These are phyloP conservation scores for Apamea monoglypha DNA, from an alignment of 2,888 invertebrate species.

Conservation along the genomic window DNA sequence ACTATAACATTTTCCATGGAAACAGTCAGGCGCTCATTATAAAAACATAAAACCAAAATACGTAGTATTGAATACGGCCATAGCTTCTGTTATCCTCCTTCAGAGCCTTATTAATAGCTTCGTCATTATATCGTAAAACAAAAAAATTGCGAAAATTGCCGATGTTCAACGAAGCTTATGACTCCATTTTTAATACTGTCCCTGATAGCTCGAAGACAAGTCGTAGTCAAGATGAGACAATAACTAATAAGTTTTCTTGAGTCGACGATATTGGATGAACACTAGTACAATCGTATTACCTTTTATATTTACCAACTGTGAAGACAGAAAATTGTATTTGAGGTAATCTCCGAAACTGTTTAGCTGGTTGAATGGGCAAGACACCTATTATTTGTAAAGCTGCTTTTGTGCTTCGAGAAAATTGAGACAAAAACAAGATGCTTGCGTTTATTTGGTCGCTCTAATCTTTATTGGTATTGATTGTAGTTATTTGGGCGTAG, in stretches of 20 bases:
- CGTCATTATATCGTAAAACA: conserved; percentile 18
- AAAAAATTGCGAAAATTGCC: conserved; percentile 36
- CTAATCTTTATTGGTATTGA: conserved; percentile 50
- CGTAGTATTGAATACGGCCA: neutral
- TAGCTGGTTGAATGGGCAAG: conserved; percentile 49
- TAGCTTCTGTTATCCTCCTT: neutral
- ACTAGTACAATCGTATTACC: conserved; percentile 52
- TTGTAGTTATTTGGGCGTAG: conserved; percentile 4
- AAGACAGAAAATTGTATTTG: conserved; percentile 62
- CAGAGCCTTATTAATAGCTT: neutral
- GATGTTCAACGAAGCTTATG: conserved; percentile 27
- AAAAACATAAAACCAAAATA: neutral
- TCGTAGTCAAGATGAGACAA: conserved; percentile 50
- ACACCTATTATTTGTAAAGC: conserved; percentile 49
- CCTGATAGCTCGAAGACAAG: conserved; percentile 48
- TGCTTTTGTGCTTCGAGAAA: conserved; percentile 49
- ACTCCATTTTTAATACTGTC: conserved; percentile 52
- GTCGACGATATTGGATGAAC: conserved; percentile 63
- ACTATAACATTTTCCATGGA: neutral
- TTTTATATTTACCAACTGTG: conserved; percentile 57
- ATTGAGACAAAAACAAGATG: conserved; percentile 39
- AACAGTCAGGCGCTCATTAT: neutral
- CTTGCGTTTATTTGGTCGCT: conserved; percentile 32
- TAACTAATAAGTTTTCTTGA: conserved; percentile 65
- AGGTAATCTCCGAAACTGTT: conserved; percentile 62